Conservation (phyloP, 2,888 invertebrate species). For the Watsonalla cultraria region DNA sequence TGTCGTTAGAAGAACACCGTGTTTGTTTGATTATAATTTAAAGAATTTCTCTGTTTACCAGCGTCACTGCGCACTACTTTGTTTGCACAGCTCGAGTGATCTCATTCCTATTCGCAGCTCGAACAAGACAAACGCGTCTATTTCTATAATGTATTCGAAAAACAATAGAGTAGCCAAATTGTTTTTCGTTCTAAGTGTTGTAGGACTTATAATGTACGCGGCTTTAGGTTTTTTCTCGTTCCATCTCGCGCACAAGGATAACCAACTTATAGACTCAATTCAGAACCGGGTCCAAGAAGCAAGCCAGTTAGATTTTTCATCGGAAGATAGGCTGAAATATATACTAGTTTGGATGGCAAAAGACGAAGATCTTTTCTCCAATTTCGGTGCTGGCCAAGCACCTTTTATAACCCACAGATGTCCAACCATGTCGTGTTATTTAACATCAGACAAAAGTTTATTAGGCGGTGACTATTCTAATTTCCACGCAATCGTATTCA, state of each 20-base stretch:
- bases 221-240: constrained; percentile 54
- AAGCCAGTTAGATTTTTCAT: constrained; percentile 5
- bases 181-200: constrained; percentile 55
- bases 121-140: constrained; percentile 13
- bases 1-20: background rate
- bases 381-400: constrained; percentile 30
- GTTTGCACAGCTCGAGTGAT: constrained; percentile 15
- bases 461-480: constrained; percentile 35
- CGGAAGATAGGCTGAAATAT: constrained; percentile 34
- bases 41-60: constrained; percentile 49
- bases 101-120: constrained; percentile 22
- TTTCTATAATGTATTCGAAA: constrained; percentile 40
- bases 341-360: constrained; percentile 48
- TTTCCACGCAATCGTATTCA: constrained; percentile 57
- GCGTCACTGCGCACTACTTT: constrained; percentile 15
- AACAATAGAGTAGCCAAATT: constrained; percentile 50
- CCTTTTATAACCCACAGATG: constrained; percentile 45
- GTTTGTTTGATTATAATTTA: constrained; percentile 39
- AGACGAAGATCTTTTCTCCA: constrained; percentile 13
- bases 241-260: constrained; percentile 37
- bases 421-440: constrained; percentile 44
- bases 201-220: constrained; percentile 49
- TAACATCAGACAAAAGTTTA: constrained; percentile 44
- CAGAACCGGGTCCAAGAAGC: constrained; percentile 15
- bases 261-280: constrained; percentile 23